phyloP scores from a whole-genome alignment of 2,888 invertebrate species.

The Lasioglossum leucozonium region DNA sequence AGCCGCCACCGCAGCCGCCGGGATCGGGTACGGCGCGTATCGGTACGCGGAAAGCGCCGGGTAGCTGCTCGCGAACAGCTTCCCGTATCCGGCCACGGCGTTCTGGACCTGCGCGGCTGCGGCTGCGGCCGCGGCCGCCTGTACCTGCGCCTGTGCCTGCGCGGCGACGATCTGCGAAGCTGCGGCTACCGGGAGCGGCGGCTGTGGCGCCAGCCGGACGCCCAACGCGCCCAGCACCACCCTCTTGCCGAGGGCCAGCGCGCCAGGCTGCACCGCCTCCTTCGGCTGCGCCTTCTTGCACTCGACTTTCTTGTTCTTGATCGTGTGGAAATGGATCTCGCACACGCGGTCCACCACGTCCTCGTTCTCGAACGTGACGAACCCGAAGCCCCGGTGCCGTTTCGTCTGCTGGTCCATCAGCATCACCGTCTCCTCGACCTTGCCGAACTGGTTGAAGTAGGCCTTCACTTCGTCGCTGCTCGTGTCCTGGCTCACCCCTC shows the following conservation, averaged over 20 bases:
- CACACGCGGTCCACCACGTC: constrained; percentile 97
- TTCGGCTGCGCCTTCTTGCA: constrained; percentile 97
- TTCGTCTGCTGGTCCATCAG: constrained; percentile 97
- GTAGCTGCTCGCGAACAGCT: constrained; percentile 87
- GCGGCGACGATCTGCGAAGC: constrained; percentile 85
- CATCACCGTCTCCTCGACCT: constrained; percentile 96
- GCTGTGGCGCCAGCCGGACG: constrained; percentile 88
- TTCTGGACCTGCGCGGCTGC: constrained; percentile 87
- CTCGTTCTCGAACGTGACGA: constrained; percentile 96
- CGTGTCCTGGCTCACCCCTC: constrained; percentile 96
- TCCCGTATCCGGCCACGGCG: constrained; percentile 88
- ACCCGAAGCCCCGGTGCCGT: constrained; percentile 95
- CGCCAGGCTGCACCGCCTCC: constrained; percentile 92
- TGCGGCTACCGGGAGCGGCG: constrained; percentile 86
- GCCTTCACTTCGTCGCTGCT: constrained; percentile 95
- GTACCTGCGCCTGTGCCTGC: constrained; percentile 84
- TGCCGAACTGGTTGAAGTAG: constrained; percentile 95
- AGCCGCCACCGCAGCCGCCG: constrained; percentile 81
- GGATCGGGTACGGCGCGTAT: constrained; percentile 81
- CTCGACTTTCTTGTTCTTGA: constrained; percentile 96
- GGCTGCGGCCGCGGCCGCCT: constrained; percentile 85
- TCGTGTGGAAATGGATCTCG: constrained; percentile 96
- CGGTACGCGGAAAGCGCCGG: constrained; percentile 84
- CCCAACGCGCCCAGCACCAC: constrained; percentile 90
- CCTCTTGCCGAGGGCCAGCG: constrained; percentile 89